These are phyloP conservation scores for Toxotes jaculatrix DNA, from an alignment of 2,113 vertebrate genomes.

Conservation along the genomic window DNA sequence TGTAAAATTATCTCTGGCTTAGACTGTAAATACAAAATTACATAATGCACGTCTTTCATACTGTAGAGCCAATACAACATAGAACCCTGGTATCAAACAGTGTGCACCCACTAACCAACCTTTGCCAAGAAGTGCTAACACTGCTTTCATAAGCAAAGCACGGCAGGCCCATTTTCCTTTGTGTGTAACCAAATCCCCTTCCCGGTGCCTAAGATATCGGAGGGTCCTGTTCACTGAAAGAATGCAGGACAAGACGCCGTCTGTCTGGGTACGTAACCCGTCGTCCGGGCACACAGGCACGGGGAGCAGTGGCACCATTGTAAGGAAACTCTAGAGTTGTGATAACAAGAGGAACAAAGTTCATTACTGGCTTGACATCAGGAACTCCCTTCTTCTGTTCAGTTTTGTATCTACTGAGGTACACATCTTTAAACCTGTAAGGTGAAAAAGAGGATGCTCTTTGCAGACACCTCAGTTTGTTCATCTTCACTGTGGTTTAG, in stretches of 20 bases:
- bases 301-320: conserved; percentile 68
- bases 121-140: conserved; percentile 63
- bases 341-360: conserved; percentile 77
- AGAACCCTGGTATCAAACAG: conserved; percentile 39
- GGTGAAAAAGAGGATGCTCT: conserved; percentile 15
- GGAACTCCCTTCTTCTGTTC: conserved; percentile 34
- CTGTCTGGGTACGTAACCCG: conserved; percentile 75
- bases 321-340: conserved; percentile 81
- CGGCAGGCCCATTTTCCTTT: conserved; percentile 59
- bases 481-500: conserved; percentile 1
- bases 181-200: conserved; percentile 76
- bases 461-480: background rate
- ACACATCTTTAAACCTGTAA: conserved; percentile 7
- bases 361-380: conserved; percentile 73
- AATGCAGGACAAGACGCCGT: conserved; percentile 83
- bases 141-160: conserved; percentile 62
- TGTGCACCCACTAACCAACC: conserved; percentile 33
- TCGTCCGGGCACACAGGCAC: conserved; percentile 65
- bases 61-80: conserved; percentile 16
- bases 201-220: conserved; percentile 65
- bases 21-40: background rate
- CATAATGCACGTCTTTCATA: conserved; percentile 28
- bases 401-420: background rate
- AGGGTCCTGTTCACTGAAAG: conserved; percentile 77
- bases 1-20: background rate